Base-by-base conservation (phyloP, 2,888 invertebrate genomes). In the Trissolcus japonicus region DNA sequence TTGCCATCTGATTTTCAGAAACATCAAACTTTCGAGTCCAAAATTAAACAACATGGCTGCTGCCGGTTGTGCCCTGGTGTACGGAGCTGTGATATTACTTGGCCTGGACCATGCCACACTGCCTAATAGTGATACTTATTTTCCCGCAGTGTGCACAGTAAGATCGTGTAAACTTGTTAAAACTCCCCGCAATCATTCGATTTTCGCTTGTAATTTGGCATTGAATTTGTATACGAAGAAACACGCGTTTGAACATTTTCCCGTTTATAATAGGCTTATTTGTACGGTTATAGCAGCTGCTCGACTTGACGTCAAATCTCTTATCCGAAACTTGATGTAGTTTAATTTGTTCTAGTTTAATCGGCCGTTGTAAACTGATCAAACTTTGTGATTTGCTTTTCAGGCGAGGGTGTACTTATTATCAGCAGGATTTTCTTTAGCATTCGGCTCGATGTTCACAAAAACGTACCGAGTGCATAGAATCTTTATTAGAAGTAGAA, bases 381-480 rank as follows among this genome's bases (percentile, higher is more conserved):
- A 43, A 43, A n/a, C 43, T 43, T 43, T 14, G n/a, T n/a, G 13
- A 61, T 25, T 57, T 48, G 79, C 73, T 79, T 89, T 90, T 35
- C 91, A 97, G 97, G 93, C 94, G 56, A 92, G 96, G 84, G 96
- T 96, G 16, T 97, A 96, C 90, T 91, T 97, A 61, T 91, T 97
- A 59, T 96, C 96, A 1, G 95, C 96, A 55, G 97, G 97, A 29
- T 97, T 97, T 89, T 96, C 97, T 0, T 89, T 97, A 81, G 95
- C 97, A 0, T 97, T 97, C 86, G 97, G 97, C 41, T 96, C 97
- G 17, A 97, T 97, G 95, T 97, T 97, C 87, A 96, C 96, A 2
- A 97, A 97, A 90, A 97, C 97, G 0, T 97, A 97, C 89, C 90
- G 97, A 61, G 96, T 97, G 13, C 96, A 97, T 90, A 92, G 96